Base-by-base conservation (phyloP, 2,888 invertebrate genomes). In the Volucella inflata region DNA sequence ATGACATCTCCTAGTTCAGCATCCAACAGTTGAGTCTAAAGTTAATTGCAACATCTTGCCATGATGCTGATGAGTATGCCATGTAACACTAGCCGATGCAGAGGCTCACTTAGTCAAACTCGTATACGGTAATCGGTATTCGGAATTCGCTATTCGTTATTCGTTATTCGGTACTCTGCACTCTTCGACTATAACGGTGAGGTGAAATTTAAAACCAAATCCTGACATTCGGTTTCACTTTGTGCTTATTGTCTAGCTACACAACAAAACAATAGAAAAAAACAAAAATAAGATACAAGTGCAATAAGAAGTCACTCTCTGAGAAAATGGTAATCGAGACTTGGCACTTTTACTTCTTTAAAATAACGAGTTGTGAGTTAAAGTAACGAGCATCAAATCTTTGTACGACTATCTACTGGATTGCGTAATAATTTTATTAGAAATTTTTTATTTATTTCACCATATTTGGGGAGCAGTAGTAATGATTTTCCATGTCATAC, bases 151-250 rank as follows among this genome's bases (percentile, higher is more conserved):
- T 30, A 30, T 30, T 30, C 30, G 30, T 6, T 30, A 30, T 30
- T 30, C 30, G 30, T 30, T 30, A 30, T 30, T 30, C 30, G 30
- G 30, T 30, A 30, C 30, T 30, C 30, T 30, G 30, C 30, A 30
- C 30, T 30, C 30, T 30, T 30, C 59, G 42, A 17, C 10, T 42
- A 42, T 48, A 50, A 67, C 67, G 17, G n/a, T 38, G n/a, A 57
- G 38, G 79, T 80, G 84, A 84, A 84, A 80, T 84, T 75, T 42
- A 65, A 80, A 80, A 70, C 68, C 75, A 70, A 75, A 75, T 80
- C 75, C 75, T 75, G 65, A 79, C 70, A 71, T 80, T 84, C 80
- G 53, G 75, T 84, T 84, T 71, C 80, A 71, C 68, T 80, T 71
- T 65, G 55, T 50, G 70, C 17, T 40, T 16, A n/a, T 62, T 53